Evolutionary conservation across 1,140 invertebrate species (phyloP).

Genomic region (Homarus americanus): DNA sequence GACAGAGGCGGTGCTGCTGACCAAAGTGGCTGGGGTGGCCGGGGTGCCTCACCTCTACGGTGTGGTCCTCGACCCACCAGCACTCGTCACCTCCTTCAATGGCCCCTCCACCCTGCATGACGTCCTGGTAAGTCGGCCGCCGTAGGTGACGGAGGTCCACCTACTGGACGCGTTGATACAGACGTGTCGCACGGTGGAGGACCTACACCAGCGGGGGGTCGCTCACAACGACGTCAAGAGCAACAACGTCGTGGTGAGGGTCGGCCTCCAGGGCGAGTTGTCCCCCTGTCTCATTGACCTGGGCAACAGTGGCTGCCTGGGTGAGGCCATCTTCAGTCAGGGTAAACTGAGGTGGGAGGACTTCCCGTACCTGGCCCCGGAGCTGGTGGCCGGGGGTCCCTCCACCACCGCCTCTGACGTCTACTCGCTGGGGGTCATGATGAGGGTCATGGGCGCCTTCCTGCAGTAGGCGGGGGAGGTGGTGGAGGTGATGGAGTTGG

Average conservation of each 20-base stretch:
- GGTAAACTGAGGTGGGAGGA: constrained; percentile 1
- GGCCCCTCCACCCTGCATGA: neutral
- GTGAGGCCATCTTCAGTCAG: neutral
- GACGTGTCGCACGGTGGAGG: neutral
- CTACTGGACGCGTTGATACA: neutral
- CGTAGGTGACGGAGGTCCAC: neutral
- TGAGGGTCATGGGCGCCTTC: neutral
- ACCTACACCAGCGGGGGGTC: neutral
- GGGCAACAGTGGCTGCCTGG: neutral
- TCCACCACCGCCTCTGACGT: constrained; percentile 9
- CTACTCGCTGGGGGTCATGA: constrained; percentile 24
- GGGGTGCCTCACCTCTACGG: neutral
- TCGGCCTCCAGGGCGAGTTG: neutral
- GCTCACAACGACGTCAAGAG: constrained; percentile 26
- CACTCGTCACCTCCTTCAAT: constrained; percentile 20
- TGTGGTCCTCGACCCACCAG: neutral
- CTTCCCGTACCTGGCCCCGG: constrained; percentile 2
- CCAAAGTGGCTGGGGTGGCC: neutral
- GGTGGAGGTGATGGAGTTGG: too few relatives aligned
- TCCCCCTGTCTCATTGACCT: constrained; percentile 3
- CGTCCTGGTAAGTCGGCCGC: neutral
- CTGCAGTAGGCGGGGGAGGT: too few relatives aligned
- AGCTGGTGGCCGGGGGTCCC: constrained; percentile 11
- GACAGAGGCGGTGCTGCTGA: neutral
- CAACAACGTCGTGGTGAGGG: constrained; percentile 1